phyloP scores from a whole-genome alignment of 2,113 vertebrate species.

The Paraplagusia blochii region DNA sequence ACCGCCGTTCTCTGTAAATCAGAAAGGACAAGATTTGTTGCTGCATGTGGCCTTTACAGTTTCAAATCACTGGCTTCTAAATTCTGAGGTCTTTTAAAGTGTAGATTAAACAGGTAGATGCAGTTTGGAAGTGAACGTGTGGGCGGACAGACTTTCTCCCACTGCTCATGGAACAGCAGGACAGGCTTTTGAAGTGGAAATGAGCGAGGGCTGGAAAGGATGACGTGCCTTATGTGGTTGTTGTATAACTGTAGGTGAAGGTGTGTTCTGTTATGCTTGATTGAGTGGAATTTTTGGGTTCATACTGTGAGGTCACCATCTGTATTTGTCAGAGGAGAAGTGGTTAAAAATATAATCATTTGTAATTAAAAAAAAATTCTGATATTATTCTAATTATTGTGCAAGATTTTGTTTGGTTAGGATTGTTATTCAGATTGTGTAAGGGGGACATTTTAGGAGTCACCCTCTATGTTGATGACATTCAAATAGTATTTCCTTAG shows the following conservation, averaged over 20 bases:
- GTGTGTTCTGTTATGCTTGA: too few species aligned
- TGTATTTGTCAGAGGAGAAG: too few species aligned
- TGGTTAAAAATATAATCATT: too few species aligned
- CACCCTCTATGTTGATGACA: not conserved
- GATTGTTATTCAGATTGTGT: not conserved
- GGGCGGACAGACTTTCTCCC: slow-evolving; percentile 34
- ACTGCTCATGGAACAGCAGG: slow-evolving; percentile 46
- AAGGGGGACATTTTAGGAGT: slow-evolving; percentile 3
- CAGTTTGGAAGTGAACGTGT: slow-evolving; percentile 36
- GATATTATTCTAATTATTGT: too few species aligned
- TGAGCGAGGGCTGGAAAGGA: slow-evolving; percentile 33
- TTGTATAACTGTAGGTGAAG: not conserved
- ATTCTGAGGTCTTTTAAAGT: slow-evolving; percentile 34
- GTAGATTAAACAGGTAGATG: slow-evolving; percentile 44
- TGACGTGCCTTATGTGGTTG: slow-evolving; percentile 20
- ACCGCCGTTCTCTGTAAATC: slow-evolving; percentile 5
- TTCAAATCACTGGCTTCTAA: slow-evolving; percentile 37
- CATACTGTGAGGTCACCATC: too few species aligned
- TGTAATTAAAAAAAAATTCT: too few species aligned
- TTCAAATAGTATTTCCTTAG: slow-evolving; percentile 20
- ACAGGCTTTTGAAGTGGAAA: slow-evolving; percentile 69
- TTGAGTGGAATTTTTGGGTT: too few species aligned
- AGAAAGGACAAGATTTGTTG: slow-evolving; percentile 38
- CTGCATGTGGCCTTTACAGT: slow-evolving; percentile 38
- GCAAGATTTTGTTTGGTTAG: too few species aligned